These are phyloP conservation scores for Graphium colonna DNA, from an alignment of 2,888 invertebrate species.

Conservation along the genomic window DNA sequence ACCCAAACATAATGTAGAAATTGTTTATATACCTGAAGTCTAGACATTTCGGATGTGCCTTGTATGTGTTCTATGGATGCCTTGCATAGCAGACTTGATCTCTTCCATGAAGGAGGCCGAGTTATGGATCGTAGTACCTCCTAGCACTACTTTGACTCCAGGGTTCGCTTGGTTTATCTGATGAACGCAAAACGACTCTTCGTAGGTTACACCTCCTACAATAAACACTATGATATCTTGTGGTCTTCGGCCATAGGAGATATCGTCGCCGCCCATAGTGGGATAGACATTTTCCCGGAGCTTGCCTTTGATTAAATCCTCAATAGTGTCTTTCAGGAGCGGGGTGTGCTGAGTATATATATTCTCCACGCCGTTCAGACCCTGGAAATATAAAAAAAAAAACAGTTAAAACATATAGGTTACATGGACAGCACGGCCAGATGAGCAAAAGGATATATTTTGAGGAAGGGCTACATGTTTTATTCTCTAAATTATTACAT, in stretches of 20 bases:
- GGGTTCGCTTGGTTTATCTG: constrained; percentile 85
- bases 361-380: constrained; percentile 97
- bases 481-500: no score
- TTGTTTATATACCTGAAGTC: constrained; percentile 32
- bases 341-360: constrained; percentile 99
- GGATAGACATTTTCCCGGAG: constrained; percentile 93
- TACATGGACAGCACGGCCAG: no score
- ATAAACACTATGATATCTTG: constrained; percentile 98
- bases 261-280: constrained; percentile 84
- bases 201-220: constrained; percentile 97
- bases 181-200: constrained; percentile 94
- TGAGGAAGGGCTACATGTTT: no score
- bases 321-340: constrained; percentile 91
- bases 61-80: constrained; percentile 83
- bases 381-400: constrained; percentile 56
- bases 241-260: constrained; percentile 80
- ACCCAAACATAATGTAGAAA: no score
- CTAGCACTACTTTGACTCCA: constrained; percentile 88
- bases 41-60: constrained; percentile 71
- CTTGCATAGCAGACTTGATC: constrained; percentile 83
- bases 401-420: no score
- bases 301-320: constrained; percentile 93
- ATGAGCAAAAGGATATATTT: no score
- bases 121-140: constrained; percentile 96
- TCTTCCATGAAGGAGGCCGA: constrained; percentile 89